Conservation (phyloP, 2,888 invertebrate genomes). For the Drosophila phalerata region DNA sequence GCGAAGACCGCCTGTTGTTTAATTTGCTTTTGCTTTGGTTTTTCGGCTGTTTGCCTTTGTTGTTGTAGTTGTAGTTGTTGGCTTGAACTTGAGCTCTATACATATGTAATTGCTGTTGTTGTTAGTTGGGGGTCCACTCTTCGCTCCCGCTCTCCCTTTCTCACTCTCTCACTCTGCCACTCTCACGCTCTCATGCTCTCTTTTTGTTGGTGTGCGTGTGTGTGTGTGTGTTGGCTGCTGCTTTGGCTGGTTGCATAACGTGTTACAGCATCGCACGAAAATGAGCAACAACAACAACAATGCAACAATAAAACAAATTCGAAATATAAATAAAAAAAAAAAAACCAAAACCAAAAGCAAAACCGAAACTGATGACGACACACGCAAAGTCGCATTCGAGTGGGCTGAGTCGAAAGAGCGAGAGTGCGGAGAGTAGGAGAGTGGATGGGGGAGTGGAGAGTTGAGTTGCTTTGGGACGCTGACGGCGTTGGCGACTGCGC, state of each 20-base stretch:
- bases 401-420: slow-evolving; percentile 28
- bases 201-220: slow-evolving; percentile 23
- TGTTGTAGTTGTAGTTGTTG: slow-evolving; percentile 60
- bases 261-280: slow-evolving; percentile 84
- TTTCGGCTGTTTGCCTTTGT: slow-evolving; percentile 41
- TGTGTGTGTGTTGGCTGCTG: slow-evolving; percentile 50
- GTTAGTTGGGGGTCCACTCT: slow-evolving; percentile 44
- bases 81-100: slow-evolving; percentile 79
- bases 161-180: background rate
- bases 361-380: slow-evolving; percentile 75
- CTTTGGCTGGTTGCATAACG: slow-evolving; percentile 81
- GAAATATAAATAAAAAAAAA: slow-evolving; percentile 44
- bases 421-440: slow-evolving; percentile 3
- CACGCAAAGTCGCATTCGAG: slow-evolving; percentile 53
- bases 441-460: background rate
- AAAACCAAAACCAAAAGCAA: no score
- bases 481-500: slow-evolving; percentile 17
- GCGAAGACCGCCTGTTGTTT: background rate
- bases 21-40: slow-evolving; percentile 26
- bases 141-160: background rate
- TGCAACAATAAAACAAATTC: slow-evolving; percentile 20
- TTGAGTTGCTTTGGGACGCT: slow-evolving; percentile 32
- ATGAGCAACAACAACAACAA: slow-evolving; percentile 48
- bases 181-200: background rate
- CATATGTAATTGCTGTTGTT: slow-evolving; percentile 71